Evolutionary conservation across 2,113 vertebrate species (phyloP), one percentile per base, ranked within the genome.

Genomic region (Acrocephalus arundinaceus): DNA sequence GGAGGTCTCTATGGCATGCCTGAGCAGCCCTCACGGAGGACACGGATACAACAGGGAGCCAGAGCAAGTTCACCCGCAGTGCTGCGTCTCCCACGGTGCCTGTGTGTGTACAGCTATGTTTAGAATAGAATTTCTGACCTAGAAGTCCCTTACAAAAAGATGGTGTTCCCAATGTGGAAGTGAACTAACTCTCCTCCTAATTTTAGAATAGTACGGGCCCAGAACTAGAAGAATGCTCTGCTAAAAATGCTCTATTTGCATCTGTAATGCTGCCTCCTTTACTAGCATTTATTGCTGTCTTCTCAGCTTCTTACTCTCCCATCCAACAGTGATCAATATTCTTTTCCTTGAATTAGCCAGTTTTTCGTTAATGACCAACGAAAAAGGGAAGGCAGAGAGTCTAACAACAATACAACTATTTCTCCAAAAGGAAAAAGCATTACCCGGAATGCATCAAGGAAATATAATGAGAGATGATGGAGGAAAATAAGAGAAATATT

Each of bases 401-500:
- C 9, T 68, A 52, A 48, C 9, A 55, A 31, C 7, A 23, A 22
- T 72, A 6, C 45, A 73, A 24, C 70, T 87, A 7, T 76, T 90
- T 78, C 85, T 81, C 30, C 25, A 62, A 48, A 90, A 93, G 37
- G 49, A 71, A 90, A 70, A 65, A 84, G 49, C 62, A 51, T 92
- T 96, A 25, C 66, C 77, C 1, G 0, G 77, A 89, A 87, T 78
- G 49, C 37, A 68, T 81, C 1, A 19, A 93, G 86, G 74, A 96
- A 72, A 75, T 92, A 39, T 58, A 94, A 87, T 88, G 80, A 89
- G 61, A 65, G 58, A 33, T 88, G 85, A 88, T 88, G 73, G 61
- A 94, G 65, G 85, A 87, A 96, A 92, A 92, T 72, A 90, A 87
- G 66, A 66, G 83, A 96, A 93, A 85, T 73, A 86, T 87, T 93